These are phyloP conservation scores for Phania funesta DNA, from an alignment of 2,888 invertebrate species.

Conservation along the genomic window DNA sequence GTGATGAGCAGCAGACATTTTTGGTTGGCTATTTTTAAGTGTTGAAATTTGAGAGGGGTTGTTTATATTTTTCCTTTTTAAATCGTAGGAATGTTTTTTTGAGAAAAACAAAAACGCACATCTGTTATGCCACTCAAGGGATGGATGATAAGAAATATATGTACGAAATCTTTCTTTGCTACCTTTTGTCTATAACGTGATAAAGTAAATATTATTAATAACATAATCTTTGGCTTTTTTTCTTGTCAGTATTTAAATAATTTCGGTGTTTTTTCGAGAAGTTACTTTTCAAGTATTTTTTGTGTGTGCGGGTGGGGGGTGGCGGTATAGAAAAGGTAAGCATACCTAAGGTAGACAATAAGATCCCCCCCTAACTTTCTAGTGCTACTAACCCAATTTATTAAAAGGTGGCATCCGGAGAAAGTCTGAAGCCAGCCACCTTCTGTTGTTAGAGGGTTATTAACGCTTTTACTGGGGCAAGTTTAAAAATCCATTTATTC, in stretches of 20 bases:
- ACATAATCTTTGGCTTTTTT: not conserved
- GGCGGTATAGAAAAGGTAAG: too few species aligned
- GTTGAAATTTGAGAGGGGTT: slow-evolving; percentile 18
- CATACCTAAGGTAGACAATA: too few species aligned
- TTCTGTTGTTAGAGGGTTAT: too few species aligned
- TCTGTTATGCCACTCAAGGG: slow-evolving; percentile 31
- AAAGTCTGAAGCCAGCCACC: too few species aligned
- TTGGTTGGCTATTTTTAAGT: slow-evolving; percentile 31
- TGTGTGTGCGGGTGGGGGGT: not conserved
- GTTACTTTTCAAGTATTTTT: not conserved
- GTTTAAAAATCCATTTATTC: too few species aligned
- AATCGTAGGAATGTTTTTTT: not conserved
- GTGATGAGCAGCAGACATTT: not conserved
- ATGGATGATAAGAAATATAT: slow-evolving; percentile 15
- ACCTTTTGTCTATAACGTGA: not conserved
- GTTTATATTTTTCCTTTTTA: slow-evolving; percentile 1
- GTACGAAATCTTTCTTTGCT: not conserved
- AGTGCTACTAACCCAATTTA: too few species aligned
- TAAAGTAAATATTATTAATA: slow-evolving; percentile 26
- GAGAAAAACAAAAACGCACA: slow-evolving; percentile 11
- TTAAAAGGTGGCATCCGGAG: too few species aligned
- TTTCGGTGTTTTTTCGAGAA: not conserved
- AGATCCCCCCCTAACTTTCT: too few species aligned
- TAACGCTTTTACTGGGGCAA: too few species aligned
- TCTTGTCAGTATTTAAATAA: not conserved